Evolutionary conservation across 1,140 invertebrate genomes (phyloP), one percentile per base, ranked within the genome.

Genomic region (Trichomalopsis sarcophagae): DNA sequence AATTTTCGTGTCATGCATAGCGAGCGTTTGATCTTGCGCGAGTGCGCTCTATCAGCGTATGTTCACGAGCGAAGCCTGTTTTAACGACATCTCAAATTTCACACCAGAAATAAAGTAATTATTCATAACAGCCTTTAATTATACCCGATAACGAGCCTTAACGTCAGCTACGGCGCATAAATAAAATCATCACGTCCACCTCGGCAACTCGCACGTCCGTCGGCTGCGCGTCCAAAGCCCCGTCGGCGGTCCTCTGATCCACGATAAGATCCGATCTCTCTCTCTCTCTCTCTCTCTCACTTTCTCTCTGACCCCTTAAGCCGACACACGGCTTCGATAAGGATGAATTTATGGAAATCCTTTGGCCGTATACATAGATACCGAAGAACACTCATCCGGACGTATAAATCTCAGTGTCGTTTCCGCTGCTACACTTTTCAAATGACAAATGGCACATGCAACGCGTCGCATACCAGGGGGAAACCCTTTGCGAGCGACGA

Each of bases 401-500:
- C 9, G 9, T 44, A 44, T 44, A 44, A 7, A 40, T 40, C 36
- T 44, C 33, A 4, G 33, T 36, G 33, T 36, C 33, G 33, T 36
- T 36, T 36, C 33, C 55, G 21, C n/a, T 9, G 55, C 40, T 10
- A 66, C 27, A 27, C 5, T 14, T 21, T 62, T 21, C 11, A n/a
- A 62, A n/a, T 62, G 55, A 62, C 55, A n/a, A 62, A n/a, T n/a
- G 21, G 55, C 14, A n/a, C 55, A 62, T 62, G 5, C 55, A 62
- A 62, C 55, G 21, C 55, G 40, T 23, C 40, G 68, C 55, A 23
- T 40, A 81, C 55, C 55, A 55, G 30, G 47, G 73, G 71, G 81
- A 82, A 82, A 82, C 81, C 81, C 81, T 82, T 82, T 82, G 47
- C 50, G 50, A 17, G 27, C 71, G 40, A 40, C 27, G 47, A 76